Evolutionary conservation across 2,113 vertebrate species (phyloP), one percentile per base, ranked within the genome.

Genomic region (Boulengeromyrus knoepffleri): DNA sequence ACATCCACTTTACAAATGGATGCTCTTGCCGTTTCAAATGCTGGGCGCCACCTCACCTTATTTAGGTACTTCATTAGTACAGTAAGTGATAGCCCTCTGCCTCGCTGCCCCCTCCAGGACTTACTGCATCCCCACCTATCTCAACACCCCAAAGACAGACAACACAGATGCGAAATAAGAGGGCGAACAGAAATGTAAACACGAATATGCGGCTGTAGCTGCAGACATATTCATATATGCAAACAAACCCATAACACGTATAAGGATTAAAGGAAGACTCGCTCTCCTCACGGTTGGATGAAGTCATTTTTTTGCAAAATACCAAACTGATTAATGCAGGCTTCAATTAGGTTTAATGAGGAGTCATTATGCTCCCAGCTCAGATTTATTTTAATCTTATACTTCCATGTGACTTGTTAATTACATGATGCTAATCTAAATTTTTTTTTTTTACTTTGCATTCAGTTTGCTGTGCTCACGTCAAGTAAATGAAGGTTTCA

Each of bases 301-400:
- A 80, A 80, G 36, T 80, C 4, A 77, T 80, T 80, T 80, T 77
- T 80, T 31, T 70, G 62, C 36, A 39, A 42, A 39, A 80, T 80
- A 42, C 74, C 74, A 80, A 80, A 80, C 13, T 80, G 74, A 80
- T 80, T 80, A 80, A 80, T 39, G 36, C 74, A 80, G 74, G 17
- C 74, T 80, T 39, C 74, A 80, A 80, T 80, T 80, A 80, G 31
- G 74, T 80, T 80, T 80, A 80, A 80, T 80, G 74, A 80, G 74
- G 74, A 80, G 74, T 80, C 74, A 42, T 80, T 80, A 42, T 19
- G 74, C 74, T 80, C 36, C 31, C 39, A n/a, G 83, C 45, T 47
- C 45, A 85, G 10, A 85, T 47, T 85, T 85, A 85, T 47, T 46
- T 85, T 24, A 85, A 85, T 47, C 83, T 85, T 45, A 85, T 85